These are phyloP conservation scores for Ursus arctos DNA, from an alignment of 2,113 vertebrate genomes.

Conservation along the genomic window DNA sequence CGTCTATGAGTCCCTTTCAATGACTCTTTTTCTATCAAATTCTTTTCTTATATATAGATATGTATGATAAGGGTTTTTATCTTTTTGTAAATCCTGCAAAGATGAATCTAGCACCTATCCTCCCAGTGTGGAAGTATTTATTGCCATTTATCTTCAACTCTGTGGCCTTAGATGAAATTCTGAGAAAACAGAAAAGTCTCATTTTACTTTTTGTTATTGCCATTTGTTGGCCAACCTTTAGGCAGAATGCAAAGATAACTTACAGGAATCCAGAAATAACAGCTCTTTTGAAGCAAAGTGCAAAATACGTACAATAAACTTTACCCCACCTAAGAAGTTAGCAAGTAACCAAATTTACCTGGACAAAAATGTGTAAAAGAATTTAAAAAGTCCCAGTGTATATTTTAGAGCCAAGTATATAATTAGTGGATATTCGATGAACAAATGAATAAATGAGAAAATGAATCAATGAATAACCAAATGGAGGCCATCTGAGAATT, in stretches of 20 bases:
- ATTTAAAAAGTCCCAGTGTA: not conserved
- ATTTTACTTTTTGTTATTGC: slow-evolving; percentile 25
- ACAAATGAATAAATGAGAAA: slow-evolving; percentile 11
- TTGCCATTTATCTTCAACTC: not conserved
- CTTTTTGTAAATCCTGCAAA: not conserved
- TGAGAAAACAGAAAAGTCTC: not conserved
- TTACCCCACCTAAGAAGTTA: not conserved
- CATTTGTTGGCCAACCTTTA: not conserved
- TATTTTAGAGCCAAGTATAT: slow-evolving; percentile 14
- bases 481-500: not conserved
- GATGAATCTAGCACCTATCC: not conserved
- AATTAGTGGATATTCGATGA: not conserved
- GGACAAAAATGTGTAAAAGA: slow-evolving; percentile 6
- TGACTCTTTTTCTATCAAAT: not conserved
- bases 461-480: not conserved
- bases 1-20: slow-evolving; percentile 23
- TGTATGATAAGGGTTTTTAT: not conserved
- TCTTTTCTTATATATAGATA: not conserved
- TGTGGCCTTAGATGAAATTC: slow-evolving; percentile 38
- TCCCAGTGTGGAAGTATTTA: not conserved
- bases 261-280: not conserved
- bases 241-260: not conserved
- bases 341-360: not conserved
- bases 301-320: not conserved
- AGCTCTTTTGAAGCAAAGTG: not conserved